Percentiles rank a stretch among this genome's conserved stretches.
phyloP scores from a whole-genome alignment of 2,888 invertebrate species.

The Hypolimnas misippus region DNA sequence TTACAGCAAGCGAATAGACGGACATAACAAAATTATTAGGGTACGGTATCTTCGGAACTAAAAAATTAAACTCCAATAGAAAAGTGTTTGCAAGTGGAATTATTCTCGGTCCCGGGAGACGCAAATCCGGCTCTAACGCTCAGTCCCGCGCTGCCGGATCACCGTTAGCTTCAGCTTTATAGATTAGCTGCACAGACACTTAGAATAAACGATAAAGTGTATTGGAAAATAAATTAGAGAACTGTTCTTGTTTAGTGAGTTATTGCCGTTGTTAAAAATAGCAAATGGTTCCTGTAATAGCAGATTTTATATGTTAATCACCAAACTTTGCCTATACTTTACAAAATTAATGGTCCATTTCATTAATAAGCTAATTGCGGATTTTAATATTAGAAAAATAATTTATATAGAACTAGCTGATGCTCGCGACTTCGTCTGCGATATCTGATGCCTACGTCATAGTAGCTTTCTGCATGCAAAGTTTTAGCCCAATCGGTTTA shows the following conservation, averaged over 20 bases:
- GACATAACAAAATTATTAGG: background rate
- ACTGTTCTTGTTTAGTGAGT: background rate
- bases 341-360: too few relatives aligned
- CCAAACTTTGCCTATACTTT: too few relatives aligned
- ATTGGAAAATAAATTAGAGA: conserved; percentile 14
- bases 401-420: too few relatives aligned
- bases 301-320: background rate
- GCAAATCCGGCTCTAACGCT: conserved; percentile 40
- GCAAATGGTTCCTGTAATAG: background rate
- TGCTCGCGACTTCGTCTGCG: too few relatives aligned
- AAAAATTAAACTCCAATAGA: conserved; percentile 23
- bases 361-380: too few relatives aligned
- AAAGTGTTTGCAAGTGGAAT: conserved; percentile 37
- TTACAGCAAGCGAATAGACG: background rate
- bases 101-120: conserved; percentile 35
- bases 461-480: too few relatives aligned
- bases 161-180: conserved; percentile 34
- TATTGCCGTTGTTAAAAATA: background rate
- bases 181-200: conserved; percentile 39
- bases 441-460: too few relatives aligned
- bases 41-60: background rate
- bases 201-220: conserved; percentile 28
- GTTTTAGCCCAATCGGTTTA: too few relatives aligned
- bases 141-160: conserved; percentile 24
- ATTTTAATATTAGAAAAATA: too few relatives aligned